Evolutionary conservation across 1,140 invertebrate species (phyloP), one percentile per base, ranked within the genome.

Genomic region (Cydia splendana): DNA sequence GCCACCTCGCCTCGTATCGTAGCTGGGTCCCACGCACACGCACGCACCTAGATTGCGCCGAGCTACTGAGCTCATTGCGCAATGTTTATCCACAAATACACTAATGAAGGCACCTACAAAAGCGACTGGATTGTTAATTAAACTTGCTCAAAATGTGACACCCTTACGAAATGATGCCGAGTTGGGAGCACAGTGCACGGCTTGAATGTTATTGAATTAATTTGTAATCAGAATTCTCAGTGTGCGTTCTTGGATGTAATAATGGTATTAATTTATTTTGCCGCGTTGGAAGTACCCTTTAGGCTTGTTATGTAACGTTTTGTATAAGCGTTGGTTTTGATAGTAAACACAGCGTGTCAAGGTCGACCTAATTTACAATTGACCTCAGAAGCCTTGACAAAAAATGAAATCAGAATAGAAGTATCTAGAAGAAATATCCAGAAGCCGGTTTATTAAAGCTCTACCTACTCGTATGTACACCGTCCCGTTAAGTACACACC

Each of bases 111-210:
- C 88, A 90, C 88, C 91, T 90, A 91, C 91, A 89, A 90, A 93
- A 91, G 90, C 91, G 86, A 90, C 88, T 92, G 91, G 88, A 91
- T 92, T 93, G 90, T 92, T 92, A 92, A 93, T 93, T 93, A 91
- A 93, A 93, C 90, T 91, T 88, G 89, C 89, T 91, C 86, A 91
- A 92, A 92, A 92, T 93, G 91, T 91, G 90, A 91, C 90, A 93
- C 88, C 90, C 90, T 90, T 91, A 91, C 89, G 84, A 88, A 93
- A 91, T 91, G 87, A 91, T 85, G 90, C 87, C 84, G 82, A 85
- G 82, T 82, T 80, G 87, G 86, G 87, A 88, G 87, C 83, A 90
- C 86, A 89, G 86, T 89, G 88, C 87, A 92, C 88, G 85, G 85
- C 85, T 90, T 88, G 85, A 90, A 91, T 89, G 85, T 89, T 89